Percentiles rank a stretch among this genome's conserved stretches.
These are phyloP conservation scores for Theocolax elegans DNA, from an alignment of 1,140 invertebrate species.

Conservation along the genomic window DNA sequence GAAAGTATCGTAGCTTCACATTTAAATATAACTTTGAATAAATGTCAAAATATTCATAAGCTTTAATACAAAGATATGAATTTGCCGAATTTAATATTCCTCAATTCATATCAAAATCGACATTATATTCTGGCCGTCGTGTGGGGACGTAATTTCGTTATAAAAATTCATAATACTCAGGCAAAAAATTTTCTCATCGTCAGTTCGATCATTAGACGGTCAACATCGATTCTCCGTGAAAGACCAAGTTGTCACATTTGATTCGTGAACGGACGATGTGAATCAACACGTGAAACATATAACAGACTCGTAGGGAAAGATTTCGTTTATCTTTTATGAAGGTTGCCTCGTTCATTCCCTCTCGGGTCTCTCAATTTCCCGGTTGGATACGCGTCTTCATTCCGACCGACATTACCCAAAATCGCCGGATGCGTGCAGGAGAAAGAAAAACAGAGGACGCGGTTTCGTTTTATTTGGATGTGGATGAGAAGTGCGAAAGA, in stretches of 20 bases:
- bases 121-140: no score
- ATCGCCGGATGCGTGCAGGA: no score
- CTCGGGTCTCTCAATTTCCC: conserved; percentile 18
- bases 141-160: background rate
- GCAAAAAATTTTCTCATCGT: background rate
- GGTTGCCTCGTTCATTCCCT: background rate
- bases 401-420: conserved; percentile 9
- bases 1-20: no score
- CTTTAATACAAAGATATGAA: no score
- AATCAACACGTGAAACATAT: conserved; percentile 10
- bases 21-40: no score
- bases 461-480: no score
- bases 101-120: no score
- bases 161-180: conserved; percentile 6
- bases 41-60: no score
- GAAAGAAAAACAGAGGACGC: no score
- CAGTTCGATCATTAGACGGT: background rate
- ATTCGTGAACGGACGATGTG: background rate
- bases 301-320: background rate
- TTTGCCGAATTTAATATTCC: no score
- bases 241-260: background rate
- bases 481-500: no score
- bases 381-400: conserved; percentile 2
- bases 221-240: background rate
- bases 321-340: conserved; percentile 38